These are phyloP conservation scores for Galaxea fascicularis DNA, from an alignment of 92 coral and sea anemone genomes.

Conservation along the genomic window DNA sequence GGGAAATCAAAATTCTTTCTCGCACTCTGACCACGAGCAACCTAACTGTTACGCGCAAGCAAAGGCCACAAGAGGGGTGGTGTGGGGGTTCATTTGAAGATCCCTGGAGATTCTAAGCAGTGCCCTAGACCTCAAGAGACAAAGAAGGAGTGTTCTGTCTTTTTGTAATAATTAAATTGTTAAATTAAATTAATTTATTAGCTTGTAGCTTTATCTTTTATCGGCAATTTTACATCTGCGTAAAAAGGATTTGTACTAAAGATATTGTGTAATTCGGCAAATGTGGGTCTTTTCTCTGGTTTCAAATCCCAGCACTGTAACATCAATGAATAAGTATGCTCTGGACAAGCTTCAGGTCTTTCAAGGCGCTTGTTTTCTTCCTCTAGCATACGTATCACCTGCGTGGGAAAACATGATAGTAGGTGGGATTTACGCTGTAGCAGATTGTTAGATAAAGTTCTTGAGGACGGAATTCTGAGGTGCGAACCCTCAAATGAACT, in stretches of 20 bases:
- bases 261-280: slow-evolving; percentile 87
- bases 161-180: background rate
- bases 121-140: background rate
- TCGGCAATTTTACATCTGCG: slow-evolving; percentile 87
- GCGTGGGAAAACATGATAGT: background rate
- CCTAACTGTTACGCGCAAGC: no score
- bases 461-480: no score
- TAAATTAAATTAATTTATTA: background rate
- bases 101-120: background rate
- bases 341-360: slow-evolving; percentile 96
- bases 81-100: no score
- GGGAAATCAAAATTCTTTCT: no score
- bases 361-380: slow-evolving; percentile 89
- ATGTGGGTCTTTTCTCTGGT: slow-evolving; percentile 96
- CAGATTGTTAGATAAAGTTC: no score
- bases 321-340: slow-evolving; percentile 95
- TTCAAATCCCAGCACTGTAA: slow-evolving; percentile 97
- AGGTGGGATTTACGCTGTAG: background rate
- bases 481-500: no score
- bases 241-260: slow-evolving; percentile 98
- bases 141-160: background rate
- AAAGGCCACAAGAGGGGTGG: no score
- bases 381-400: slow-evolving; percentile 96
- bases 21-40: no score
- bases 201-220: slow-evolving; percentile 48